Conservation (phyloP, 2,113 vertebrate species). For the Caretta caretta region DNA sequence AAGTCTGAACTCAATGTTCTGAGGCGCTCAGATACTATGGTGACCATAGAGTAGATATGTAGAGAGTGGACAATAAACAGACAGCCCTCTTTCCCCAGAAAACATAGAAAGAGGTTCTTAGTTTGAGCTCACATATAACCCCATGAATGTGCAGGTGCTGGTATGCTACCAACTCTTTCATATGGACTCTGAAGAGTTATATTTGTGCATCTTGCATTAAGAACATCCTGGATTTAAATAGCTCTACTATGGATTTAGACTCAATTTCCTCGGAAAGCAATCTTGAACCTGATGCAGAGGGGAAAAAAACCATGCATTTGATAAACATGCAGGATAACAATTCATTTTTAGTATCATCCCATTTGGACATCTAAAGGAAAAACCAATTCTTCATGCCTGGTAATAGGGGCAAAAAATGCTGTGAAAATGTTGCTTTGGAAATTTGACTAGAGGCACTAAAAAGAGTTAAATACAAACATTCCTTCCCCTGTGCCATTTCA, state of each 20-base stretch:
- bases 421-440: neutral
- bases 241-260: neutral
- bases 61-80: neutral
- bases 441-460: neutral
- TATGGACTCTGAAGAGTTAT: neutral
- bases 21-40: neutral
- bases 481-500: neutral
- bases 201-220: neutral
- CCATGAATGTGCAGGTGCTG: neutral
- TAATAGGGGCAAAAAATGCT: neutral
- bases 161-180: neutral
- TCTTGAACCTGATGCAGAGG: neutral
- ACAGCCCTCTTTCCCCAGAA: neutral
- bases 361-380: neutral
- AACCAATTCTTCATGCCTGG: neutral
- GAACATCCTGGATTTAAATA: neutral
- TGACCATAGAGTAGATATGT: neutral
- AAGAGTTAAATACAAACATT: neutral
- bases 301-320: neutral
- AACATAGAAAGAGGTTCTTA: neutral
- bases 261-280: too few relatives aligned
- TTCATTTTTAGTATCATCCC: neutral
- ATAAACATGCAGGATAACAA: neutral
- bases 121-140: neutral
- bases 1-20: neutral